Evolutionary conservation across 2,888 invertebrate species (phyloP), one percentile per base, ranked within the genome.

Genomic region (Gryllus longicercus): DNA sequence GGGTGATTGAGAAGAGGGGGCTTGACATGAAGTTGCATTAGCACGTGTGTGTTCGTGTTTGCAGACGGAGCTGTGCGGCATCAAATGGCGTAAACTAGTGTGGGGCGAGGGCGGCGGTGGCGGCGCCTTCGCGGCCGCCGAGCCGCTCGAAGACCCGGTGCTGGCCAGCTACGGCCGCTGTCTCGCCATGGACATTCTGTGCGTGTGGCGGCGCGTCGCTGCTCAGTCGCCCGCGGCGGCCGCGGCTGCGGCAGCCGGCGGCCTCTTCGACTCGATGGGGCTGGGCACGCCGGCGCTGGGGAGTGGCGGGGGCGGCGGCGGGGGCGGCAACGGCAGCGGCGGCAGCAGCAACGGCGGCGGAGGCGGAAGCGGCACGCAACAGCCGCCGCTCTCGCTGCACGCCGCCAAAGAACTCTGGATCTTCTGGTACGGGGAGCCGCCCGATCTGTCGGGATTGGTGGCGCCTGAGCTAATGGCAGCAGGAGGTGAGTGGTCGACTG

Each of bases 361-460:
- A 1, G 63, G 63, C 63, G 63, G 63, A 10, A n/a, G 82, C 81
- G 77, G 80, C 82, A 79, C 81, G 81, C 82, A 78, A 76, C 84
- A 84, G 81, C 94, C 93, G 86, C 94, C 95, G 84, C 91, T 95
- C 85, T 94, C 94, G 85, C 90, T 95, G 85, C 92, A 93, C 87
- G 94, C 95, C 86, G 93, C 95, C 88, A 99, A 98, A 90, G 99
- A 99, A 88, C 92, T 99, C 82, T 99, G 99, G 99, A 95, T 99
- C 88, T 99, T 99, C 90, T 99, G 99, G 99, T 99, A 99, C 89
- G 98, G 98, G 86, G 97, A 98, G 87, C 96, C 97, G 88, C 97
- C 97, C 81, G 96, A 96, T 88, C 91, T 97, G 83, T 92, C 91
- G 85, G 93, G 94, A 82, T 90, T 96, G 85, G 94, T 96, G 84